These are phyloP conservation scores for Phenganax subtilis DNA, from an alignment of 92 coral and sea anemone species.

Conservation along the genomic window DNA sequence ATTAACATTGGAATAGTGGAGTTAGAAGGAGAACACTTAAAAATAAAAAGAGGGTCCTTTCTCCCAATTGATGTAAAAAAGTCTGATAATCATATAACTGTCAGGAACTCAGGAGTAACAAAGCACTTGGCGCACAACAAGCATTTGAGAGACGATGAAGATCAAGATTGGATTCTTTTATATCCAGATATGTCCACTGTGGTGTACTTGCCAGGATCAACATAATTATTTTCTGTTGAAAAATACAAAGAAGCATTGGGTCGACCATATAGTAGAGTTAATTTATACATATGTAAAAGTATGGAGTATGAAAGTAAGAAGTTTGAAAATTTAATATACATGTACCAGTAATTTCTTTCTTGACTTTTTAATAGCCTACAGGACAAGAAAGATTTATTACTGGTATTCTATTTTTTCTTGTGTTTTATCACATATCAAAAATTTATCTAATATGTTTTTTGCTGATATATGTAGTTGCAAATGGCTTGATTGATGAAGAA, in stretches of 20 bases:
- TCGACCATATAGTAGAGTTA: conserved; percentile 42
- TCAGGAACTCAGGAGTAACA: neutral
- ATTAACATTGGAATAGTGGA: conserved; percentile 27
- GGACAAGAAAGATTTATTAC: too few species aligned
- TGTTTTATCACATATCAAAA: too few species aligned
- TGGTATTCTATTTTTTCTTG: too few species aligned
- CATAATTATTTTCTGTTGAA: conserved; percentile 29
- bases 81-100: neutral
- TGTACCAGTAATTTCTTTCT: neutral
- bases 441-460: too few species aligned
- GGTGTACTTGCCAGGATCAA: conserved; percentile 28
- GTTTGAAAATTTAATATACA: neutral
- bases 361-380: neutral
- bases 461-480: neutral
- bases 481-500: neutral
- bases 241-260: conserved; percentile 44
- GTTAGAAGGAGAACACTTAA: neutral
- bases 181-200: conserved; percentile 37
- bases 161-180: conserved; percentile 27
- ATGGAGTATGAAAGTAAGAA: conserved; percentile 40
- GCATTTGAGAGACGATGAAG: conserved; percentile 28
- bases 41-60: conserved; percentile 16
- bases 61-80: conserved; percentile 28
- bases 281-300: conserved; percentile 38
- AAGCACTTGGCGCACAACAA: conserved; percentile 45